These are phyloP conservation scores for Polymixis lichenea DNA, from an alignment of 2,888 invertebrate genomes.

Conservation along the genomic window DNA sequence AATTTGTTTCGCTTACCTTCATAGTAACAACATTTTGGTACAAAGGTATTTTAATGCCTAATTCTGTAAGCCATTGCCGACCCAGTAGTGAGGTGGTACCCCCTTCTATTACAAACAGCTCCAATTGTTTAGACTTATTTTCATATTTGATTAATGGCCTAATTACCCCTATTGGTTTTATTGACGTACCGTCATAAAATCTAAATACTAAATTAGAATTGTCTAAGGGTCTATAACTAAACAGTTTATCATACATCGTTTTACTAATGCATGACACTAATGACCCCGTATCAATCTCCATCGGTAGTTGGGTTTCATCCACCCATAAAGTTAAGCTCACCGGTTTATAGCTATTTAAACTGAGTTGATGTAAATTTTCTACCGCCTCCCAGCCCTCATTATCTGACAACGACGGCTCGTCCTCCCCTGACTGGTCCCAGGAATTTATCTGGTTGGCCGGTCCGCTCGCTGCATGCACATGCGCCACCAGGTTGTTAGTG, in stretches of 20 bases:
- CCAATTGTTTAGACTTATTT: not conserved
- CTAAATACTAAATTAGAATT: slow-evolving; percentile 30
- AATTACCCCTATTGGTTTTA: slow-evolving; percentile 54
- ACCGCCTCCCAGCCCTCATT: not conserved
- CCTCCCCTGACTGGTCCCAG: slow-evolving; percentile 7
- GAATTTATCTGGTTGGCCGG: not conserved
- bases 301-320: slow-evolving; percentile 39
- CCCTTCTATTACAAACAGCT: slow-evolving; percentile 48
- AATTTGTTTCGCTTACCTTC: too few relatives aligned
- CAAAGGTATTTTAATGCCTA: slow-evolving; percentile 22
- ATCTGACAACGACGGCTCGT: slow-evolving; percentile 7
- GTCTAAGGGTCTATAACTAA: slow-evolving; percentile 38
- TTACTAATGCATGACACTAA: slow-evolving; percentile 63
- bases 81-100: slow-evolving; percentile 53
- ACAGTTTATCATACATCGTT: slow-evolving; percentile 50
- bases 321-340: slow-evolving; percentile 51
- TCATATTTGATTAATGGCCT: slow-evolving; percentile 33
- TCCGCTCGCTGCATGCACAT: not conserved
- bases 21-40: not conserved
- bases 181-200: slow-evolving; percentile 49
- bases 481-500: not conserved
- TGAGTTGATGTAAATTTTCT: slow-evolving; percentile 41
- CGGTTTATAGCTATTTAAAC: slow-evolving; percentile 52
- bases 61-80: slow-evolving; percentile 52
- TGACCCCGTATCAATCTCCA: slow-evolving; percentile 66